phyloP scores from a whole-genome alignment of 2,113 vertebrate species.

The cattle (Bos taurus) region DNA sequence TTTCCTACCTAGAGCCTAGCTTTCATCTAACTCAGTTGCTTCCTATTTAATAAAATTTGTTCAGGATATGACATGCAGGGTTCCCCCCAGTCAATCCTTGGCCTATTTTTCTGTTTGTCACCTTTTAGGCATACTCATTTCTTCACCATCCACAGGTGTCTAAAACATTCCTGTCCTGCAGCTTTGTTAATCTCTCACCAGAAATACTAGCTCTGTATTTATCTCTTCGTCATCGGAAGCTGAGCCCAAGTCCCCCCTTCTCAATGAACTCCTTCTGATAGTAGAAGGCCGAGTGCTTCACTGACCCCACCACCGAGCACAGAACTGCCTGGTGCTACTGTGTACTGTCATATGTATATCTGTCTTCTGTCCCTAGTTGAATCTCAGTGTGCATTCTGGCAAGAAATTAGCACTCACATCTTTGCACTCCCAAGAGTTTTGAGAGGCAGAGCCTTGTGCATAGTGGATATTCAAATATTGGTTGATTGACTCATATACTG shows the following conservation, averaged over 20 bases:
- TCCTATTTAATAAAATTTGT: background rate
- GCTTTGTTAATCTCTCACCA: background rate
- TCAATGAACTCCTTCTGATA: background rate
- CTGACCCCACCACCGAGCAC: background rate
- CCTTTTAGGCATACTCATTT: background rate
- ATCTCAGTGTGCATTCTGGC: background rate
- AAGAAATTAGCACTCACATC: background rate
- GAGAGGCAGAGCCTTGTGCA: background rate
- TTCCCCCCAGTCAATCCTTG: background rate
- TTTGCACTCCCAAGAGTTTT: background rate
- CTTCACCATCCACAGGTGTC: background rate
- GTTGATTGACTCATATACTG: background rate
- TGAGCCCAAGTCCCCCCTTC: background rate
- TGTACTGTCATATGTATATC: background rate
- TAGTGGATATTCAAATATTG: background rate
- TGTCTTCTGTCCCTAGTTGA: background rate
- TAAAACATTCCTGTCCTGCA: background rate
- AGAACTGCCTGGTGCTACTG: background rate
- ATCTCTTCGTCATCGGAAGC: background rate
- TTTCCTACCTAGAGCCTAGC: background rate
- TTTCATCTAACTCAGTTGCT: background rate
- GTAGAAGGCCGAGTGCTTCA: background rate
- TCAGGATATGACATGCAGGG: background rate
- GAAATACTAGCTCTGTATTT: background rate
- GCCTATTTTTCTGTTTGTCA: background rate